Conservation (phyloP, 2,113 vertebrate genomes). For the Microcebus murinus region DNA sequence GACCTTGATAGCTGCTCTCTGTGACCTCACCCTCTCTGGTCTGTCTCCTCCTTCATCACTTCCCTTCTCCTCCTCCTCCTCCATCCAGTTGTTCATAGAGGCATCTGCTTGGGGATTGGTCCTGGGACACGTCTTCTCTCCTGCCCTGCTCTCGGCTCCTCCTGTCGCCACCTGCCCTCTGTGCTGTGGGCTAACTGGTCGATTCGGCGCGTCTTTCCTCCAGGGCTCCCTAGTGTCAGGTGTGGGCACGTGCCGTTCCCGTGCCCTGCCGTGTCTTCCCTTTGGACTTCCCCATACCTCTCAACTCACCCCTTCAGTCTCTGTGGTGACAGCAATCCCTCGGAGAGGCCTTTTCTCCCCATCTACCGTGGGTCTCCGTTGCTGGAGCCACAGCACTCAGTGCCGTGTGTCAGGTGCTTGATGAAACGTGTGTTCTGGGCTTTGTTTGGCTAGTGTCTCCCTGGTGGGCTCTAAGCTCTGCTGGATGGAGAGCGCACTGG, state of each 20-base stretch:
- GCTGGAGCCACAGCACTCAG: not conserved
- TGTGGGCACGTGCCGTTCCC: accelerated
- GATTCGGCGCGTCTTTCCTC: too few species aligned
- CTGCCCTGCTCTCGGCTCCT: not conserved
- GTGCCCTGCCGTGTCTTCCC: not conserved
- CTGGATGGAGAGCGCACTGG: not conserved
- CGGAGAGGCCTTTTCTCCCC: not conserved
- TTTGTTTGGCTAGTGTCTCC: not conserved
- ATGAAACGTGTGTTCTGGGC: not conserved
- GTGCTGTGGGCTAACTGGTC: not conserved
- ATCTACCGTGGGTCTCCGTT: not conserved
- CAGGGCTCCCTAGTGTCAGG: not conserved
- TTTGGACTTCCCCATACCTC: not conserved
- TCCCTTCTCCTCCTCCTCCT: not conserved
- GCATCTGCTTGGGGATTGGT: not conserved
- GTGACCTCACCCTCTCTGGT: not conserved
- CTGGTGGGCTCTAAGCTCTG: not conserved
- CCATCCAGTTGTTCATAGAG: not conserved
- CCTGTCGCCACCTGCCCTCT: not conserved
- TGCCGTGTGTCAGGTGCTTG: not conserved
- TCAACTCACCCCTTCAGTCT: not conserved
- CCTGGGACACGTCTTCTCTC: too few species aligned
- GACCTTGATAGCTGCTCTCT: not conserved
- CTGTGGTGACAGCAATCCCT: not conserved
- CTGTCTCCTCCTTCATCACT: not conserved